A percentile compares a stretch with the other conserved stretches of the same genome.
Evolutionary conservation across 2,113 vertebrate genomes (phyloP).

Genomic region (Gobiocypris rarus): DNA sequence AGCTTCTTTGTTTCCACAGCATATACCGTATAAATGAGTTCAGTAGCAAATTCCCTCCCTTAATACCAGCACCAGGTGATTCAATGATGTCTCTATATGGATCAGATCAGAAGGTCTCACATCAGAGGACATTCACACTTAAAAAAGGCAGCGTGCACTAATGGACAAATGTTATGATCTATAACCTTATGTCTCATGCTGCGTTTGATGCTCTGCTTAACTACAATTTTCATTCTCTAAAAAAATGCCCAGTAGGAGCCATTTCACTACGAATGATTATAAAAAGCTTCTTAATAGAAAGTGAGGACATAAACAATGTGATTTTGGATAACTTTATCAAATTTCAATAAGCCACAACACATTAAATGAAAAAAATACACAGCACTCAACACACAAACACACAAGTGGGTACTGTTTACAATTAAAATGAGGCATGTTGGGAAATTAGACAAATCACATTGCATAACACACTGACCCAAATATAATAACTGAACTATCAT

Average conservation of each 20-base stretch:
- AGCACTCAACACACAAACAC: not conserved
- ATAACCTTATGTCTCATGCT: not conserved
- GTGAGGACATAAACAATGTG: not conserved
- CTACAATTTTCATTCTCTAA: not conserved
- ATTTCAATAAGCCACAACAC: not conserved
- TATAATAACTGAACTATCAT: not conserved
- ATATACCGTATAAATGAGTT: conserved; percentile 34
- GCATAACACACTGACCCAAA: not conserved
- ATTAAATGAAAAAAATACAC: not conserved
- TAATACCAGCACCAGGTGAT: conserved; percentile 26
- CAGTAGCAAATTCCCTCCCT: not conserved
- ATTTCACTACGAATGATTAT: not conserved
- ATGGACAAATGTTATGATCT: not conserved
- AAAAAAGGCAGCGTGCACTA: conserved; percentile 20
- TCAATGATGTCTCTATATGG: conserved; percentile 5
- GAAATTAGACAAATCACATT: not conserved
- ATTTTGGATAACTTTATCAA: not conserved
- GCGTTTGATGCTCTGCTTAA: not conserved
- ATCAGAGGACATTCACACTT: conserved; percentile 2
- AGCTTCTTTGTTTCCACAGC: conserved; percentile 4
- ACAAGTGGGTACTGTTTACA: not conserved
- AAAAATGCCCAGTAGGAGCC: not conserved
- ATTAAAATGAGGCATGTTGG: not conserved
- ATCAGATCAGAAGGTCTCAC: conserved; percentile 9
- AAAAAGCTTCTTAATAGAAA: not conserved